Evolutionary conservation across 1,140 invertebrate species (phyloP), one percentile per base, ranked within the genome.

Genomic region (Wiebesia pumilae): DNA sequence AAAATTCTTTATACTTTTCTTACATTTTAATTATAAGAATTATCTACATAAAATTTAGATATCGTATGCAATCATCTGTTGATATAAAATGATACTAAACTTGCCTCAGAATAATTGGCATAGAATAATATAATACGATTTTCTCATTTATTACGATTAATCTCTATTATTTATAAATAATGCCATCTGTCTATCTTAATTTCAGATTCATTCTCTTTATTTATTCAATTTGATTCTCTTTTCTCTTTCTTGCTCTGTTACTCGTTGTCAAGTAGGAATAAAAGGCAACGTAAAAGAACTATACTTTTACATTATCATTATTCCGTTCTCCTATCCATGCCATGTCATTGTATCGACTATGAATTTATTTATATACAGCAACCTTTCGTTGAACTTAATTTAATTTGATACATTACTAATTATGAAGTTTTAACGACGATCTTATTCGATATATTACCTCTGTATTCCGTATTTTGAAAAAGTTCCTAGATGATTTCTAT

Each of bases 201-300:
- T 27, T 77, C 7, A 24, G 19, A 12, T 33, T 69, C 7, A 6
- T 71, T 38, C 35, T 71, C 33, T 71, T 12, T 40, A 6, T 71
- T 71, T 21, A 33, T 0, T 21, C 33, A 21, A 3, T 71, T 19
- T 35, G n/a, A 4, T 12, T 38, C 69, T 71, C 4, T 71, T 14
- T 71, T 35, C 4, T 21, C 19, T 71, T 21, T 71, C 21, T 1
- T 71, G 12, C 40, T n/a, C 40, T 43, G 21, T 75, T 33, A 6
- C 71, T n/a, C 4, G 16, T 47, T 54, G 71, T 33, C 58, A 51
- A 81, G 30, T 69, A 78, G 51, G 43, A 71, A 85, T 67, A 78
- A 67, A 85, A 65, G 75, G 85, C 58, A 87, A 40, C 80, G 73
- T 75, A 73, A 33, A 85, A 51, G 82, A 87, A 85, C 83, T 87